A percentile compares a stretch with the other conserved stretches of the same genome.
Conservation (phyloP, 2,888 invertebrate genomes). For the Chaetoderma sp. region DNA sequence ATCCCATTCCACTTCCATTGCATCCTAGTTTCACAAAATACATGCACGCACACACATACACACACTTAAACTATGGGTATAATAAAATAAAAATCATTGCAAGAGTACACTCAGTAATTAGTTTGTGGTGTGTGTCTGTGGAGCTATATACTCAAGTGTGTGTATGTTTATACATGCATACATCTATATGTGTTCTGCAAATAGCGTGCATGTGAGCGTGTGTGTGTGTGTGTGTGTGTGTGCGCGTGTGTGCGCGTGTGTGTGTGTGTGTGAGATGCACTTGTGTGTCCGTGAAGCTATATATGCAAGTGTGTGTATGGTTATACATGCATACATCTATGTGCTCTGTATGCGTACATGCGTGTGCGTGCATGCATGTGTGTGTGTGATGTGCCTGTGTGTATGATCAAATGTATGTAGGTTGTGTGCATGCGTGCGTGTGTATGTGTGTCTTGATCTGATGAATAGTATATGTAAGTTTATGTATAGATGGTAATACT, state of each 20-base stretch:
- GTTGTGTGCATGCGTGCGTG: background rate
- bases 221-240: background rate
- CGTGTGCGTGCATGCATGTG: constrained; percentile 11
- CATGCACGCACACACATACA: background rate
- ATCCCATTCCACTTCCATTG: background rate
- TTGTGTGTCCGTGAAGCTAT: background rate
- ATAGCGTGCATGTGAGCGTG: background rate
- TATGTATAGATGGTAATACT: too few species aligned
- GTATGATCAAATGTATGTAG: background rate
- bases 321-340: constrained; percentile 19
- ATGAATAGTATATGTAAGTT: too few species aligned
- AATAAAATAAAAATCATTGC: constrained; percentile 8
- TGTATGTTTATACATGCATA: constrained; percentile 15
- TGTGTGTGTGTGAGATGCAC: background rate
- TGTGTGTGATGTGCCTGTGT: too few species aligned
- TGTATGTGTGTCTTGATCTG: too few species aligned
- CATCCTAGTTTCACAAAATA: too few species aligned
- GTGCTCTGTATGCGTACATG: constrained; percentile 17
- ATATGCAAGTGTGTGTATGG: constrained; percentile 11
- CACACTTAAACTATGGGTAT: background rate
- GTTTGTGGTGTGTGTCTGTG: background rate
- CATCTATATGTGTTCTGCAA: background rate
- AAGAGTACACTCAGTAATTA: constrained; percentile 4
- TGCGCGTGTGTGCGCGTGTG: background rate
- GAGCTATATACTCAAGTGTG: background rate